phyloP scores from a whole-genome alignment of 2,797 vertebrate genomes.

The Meriones psammophilus region DNA sequence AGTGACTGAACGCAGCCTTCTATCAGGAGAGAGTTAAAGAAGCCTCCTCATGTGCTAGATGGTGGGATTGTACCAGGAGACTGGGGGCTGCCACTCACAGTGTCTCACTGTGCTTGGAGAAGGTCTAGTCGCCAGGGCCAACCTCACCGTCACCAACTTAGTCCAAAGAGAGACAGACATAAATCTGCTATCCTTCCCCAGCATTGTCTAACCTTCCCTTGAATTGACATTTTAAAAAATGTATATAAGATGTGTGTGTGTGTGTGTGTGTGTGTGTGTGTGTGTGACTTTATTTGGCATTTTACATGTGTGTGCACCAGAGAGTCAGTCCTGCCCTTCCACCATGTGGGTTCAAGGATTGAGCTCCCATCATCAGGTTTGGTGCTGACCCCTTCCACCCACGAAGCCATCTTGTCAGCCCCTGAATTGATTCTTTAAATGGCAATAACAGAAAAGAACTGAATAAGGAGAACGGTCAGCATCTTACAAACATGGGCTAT shows the following conservation, averaged over 20 bases:
- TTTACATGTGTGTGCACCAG: neutral
- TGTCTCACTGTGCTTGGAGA: neutral
- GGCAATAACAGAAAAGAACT: neutral
- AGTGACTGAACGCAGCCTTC: neutral
- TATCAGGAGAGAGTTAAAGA: neutral
- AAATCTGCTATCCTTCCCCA: neutral
- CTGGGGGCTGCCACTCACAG: accelerated
- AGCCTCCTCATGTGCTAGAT: neutral
- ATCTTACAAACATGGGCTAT: neutral
- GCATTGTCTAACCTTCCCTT: neutral
- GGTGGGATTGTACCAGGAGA: neutral
- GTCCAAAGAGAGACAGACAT: neutral
- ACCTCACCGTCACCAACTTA: neutral
- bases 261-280: too few species aligned
- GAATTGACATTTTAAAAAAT: neutral
- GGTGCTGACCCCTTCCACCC: neutral
- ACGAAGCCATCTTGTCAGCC: neutral
- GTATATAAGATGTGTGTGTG: neutral
- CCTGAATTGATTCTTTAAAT: neutral
- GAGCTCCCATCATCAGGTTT: neutral
- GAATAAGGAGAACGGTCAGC: neutral
- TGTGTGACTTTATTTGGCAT: neutral
- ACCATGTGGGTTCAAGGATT: neutral
- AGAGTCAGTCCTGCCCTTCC: neutral
- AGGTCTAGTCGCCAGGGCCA: accelerated